Evolutionary conservation across 2,797 vertebrate species (phyloP).

Genomic region (Helostoma temminkii): DNA sequence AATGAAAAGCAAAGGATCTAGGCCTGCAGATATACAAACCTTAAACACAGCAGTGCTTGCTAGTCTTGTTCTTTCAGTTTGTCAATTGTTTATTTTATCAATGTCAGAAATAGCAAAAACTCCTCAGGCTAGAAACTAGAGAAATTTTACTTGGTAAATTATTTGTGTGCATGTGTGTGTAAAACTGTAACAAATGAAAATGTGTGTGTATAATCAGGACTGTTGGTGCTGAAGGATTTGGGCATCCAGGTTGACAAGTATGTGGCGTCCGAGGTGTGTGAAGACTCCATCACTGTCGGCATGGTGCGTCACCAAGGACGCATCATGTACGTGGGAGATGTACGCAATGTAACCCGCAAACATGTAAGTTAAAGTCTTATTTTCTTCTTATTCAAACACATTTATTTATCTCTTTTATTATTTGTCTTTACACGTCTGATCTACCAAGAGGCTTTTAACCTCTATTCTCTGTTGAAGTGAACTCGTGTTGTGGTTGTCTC

Average conservation of each 20-base stretch:
- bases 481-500: neutral
- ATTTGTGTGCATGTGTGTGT: too few relatives aligned
- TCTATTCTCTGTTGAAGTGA: neutral
- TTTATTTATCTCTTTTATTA: too few relatives aligned
- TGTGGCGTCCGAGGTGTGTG: constrained; percentile 93
- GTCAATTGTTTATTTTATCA: too few relatives aligned
- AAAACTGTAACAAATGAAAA: neutral
- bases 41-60: too few relatives aligned
- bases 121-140: too few relatives aligned
- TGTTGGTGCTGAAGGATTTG: constrained; percentile 92
- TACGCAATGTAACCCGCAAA: constrained; percentile 92
- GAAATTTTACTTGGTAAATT: too few relatives aligned
- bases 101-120: too few relatives aligned
- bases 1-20: too few relatives aligned
- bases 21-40: too few relatives aligned
- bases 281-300: constrained; percentile 91
- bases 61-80: too few relatives aligned
- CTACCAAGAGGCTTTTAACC: neutral
- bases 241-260: constrained; percentile 94
- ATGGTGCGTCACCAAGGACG: constrained; percentile 90
- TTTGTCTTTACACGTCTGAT: neutral
- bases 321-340: constrained; percentile 92
- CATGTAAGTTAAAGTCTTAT: constrained; percentile 80
- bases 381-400: too few relatives aligned
- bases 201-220: constrained; percentile 75